phyloP scores from a whole-genome alignment of 2,797 vertebrate genomes.

The Picus viridis region DNA sequence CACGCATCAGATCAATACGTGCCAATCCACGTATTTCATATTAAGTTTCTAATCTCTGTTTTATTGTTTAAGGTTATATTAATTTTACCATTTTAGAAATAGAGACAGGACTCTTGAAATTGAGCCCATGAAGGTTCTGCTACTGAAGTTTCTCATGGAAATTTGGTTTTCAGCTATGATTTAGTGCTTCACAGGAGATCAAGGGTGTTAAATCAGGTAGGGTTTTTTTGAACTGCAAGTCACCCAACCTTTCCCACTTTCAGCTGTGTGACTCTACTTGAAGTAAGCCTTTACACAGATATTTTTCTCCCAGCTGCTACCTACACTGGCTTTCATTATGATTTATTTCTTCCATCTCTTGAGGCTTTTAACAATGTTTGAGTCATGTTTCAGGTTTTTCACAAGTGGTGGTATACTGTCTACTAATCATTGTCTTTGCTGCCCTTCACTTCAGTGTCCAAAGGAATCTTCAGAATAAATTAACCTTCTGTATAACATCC shows the following conservation, averaged over 20 bases:
- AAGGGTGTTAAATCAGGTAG: not conserved
- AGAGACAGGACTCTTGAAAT: not conserved
- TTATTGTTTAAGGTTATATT: not conserved
- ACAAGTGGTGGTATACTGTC: not conserved
- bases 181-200: not conserved
- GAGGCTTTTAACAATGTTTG: not conserved
- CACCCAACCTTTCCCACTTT: not conserved
- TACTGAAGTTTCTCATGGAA: not conserved
- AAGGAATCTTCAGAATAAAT: slow-evolving; percentile 2
- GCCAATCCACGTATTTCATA: not conserved
- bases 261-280: not conserved
- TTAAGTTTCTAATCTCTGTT: not conserved
- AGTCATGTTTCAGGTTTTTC: not conserved
- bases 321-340: not conserved
- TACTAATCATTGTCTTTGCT: not conserved
- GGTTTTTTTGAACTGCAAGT: not conserved
- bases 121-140: not conserved
- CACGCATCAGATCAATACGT: not conserved
- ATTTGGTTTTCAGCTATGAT: not conserved
- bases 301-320: not conserved
- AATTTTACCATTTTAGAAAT: not conserved
- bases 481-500: not conserved
- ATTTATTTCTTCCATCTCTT: slow-evolving; percentile 23
- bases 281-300: not conserved
- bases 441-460: not conserved